phyloP scores from a whole-genome alignment of 2,797 vertebrate species.

The Pangasius mekongensis region DNA sequence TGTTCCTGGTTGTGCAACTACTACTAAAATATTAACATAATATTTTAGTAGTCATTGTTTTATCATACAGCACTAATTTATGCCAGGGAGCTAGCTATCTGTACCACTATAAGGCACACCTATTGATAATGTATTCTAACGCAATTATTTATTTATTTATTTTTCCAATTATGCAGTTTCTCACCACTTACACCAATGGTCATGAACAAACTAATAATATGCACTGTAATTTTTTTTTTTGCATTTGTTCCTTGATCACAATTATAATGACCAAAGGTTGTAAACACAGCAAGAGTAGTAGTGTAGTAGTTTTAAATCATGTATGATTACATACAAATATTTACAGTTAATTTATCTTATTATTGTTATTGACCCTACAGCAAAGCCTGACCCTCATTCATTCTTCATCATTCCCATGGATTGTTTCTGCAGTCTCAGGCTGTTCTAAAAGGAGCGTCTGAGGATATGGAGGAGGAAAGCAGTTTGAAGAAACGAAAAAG shows the following conservation, averaged over 20 bases:
- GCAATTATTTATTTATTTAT: not conserved
- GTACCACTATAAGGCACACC: not conserved
- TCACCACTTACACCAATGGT: not conserved
- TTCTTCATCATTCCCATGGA: slow-evolving; percentile 40
- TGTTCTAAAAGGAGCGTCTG: slow-evolving; percentile 88
- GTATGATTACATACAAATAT: not conserved
- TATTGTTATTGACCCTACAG: slow-evolving; percentile 24
- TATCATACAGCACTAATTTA: not conserved
- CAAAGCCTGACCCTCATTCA: slow-evolving; percentile 33
- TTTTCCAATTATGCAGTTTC: not conserved
- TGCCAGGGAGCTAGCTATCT: not conserved
- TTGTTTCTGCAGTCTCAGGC: slow-evolving; percentile 75
- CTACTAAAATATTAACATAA: not conserved
- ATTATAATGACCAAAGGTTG: not conserved
- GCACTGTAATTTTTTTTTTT: not conserved
- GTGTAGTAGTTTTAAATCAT: not conserved
- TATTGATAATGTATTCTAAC: not conserved
- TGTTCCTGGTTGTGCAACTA: not conserved
- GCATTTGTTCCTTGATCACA: not conserved
- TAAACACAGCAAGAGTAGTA: not conserved
- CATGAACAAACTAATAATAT: not conserved
- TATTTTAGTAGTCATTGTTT: not conserved
- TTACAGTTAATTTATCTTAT: not conserved
- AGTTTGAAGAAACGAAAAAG: slow-evolving; percentile 93
- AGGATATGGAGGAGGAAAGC: slow-evolving; percentile 96